Evolutionary conservation across 1,140 invertebrate species (phyloP), one percentile per base, ranked within the genome.

Genomic region (Micrasema longulum): DNA sequence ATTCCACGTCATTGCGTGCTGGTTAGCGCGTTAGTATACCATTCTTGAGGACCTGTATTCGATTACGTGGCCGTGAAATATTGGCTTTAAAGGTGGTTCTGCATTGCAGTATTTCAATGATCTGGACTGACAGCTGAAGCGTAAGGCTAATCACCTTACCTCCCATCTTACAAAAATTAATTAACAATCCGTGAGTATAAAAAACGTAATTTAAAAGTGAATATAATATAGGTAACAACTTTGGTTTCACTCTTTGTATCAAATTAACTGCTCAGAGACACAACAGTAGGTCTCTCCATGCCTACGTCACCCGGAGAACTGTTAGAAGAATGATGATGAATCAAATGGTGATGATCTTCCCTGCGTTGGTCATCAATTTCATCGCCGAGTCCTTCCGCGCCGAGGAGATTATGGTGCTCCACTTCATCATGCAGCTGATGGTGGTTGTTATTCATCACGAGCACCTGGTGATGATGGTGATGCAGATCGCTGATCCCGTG

Each of bases 281-380:
- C 82, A 5, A 83, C 81, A 10, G 80, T 80, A 0, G 79, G 79
- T 69, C 82, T 77, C 16, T 83, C 82, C 38, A 80, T 72, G 38
- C 74, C 76, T 3, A 67, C 64, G 10, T 70, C 38, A 10, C 72
- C 63, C 1, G 71, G 60, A 5, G 74, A 69, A 31, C 66, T 70
- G 50, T 69, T 73, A 11, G 64, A 41, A 7, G 66, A 65, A 12
- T 72, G 64, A 12, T 67, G 71, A 50, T 52, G 55, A 20, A 41
- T 62, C 0, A 64, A 14, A 26, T 72, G 64, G 43, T 72, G 64
- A 23, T 73, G 66, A 26, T 60, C 65, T 14, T 69, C 70, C 12
- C 60, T 48, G 1, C 36, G 43, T 11, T 72, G 57, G 26, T 76
- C 67, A n/a, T 73, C 68, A 0, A 70, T 20, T 12, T 76, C 74